Evolutionary conservation across 2,888 invertebrate species (phyloP), one percentile per base, ranked within the genome.

Genomic region (Epinotia bilunana): DNA sequence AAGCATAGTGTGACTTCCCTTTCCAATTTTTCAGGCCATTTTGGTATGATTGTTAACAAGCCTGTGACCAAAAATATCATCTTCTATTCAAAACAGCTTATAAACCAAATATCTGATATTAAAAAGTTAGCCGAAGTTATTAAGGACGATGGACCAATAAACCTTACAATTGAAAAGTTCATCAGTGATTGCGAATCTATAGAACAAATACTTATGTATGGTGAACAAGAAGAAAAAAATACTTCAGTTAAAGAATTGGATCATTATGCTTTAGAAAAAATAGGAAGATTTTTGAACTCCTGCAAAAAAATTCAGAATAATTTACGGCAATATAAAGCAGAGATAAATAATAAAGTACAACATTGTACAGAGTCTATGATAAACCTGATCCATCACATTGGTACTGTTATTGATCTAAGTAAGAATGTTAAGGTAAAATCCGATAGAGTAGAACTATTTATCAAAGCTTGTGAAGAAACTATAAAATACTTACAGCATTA

Each of bases 401-500:
- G 9, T 57, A 20, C 7, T 39, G 57, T 20, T 6, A 18, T 67
- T 16, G 67, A 67, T 53, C 20, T 67, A 12, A 57, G 55, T 13
- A 67, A 67, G 18, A 55, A 39, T 13, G 3, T 16, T 5, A 39
- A 18, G 1, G 2, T 57, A 9, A 13, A 55, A 20, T 67, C 67
- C 5, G n/a, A 57, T 6, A 20, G 13, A 9, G 6, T 67, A 57
- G 20, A 33, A 13, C 9, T 20, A 3, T 67, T 67, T 57, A 20
- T 18, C 12, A 55, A 67, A 9, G 39, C 33, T 57, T 67, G 67
- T 13, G 67, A 57, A 7, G 18, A 39, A 13, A 57, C 67, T 20
- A 20, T 57, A 11, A 57, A 67, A 39, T 67, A 57, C 55, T 18
- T 67, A 18, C 67, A 39, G n/a, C 28, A 33, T 11, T 18, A n/a